Evolutionary conservation across 2,797 vertebrate genomes (phyloP).

Genomic region (Hippopotamyrus pictus): DNA sequence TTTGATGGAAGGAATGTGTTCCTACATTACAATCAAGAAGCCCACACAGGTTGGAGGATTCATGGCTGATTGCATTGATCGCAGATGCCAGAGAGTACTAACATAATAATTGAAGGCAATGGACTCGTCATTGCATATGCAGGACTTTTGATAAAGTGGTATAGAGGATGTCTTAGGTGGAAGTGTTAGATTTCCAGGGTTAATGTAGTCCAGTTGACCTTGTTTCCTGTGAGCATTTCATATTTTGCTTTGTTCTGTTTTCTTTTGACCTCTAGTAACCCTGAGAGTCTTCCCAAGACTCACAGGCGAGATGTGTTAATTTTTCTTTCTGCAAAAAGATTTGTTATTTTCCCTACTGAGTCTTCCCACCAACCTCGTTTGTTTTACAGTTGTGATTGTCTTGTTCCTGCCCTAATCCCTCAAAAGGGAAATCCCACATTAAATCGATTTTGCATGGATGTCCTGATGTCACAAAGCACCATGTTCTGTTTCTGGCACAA

Average conservation of each 20-base stretch:
- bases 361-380: neutral
- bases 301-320: neutral
- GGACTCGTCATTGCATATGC: neutral
- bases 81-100: neutral
- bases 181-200: neutral
- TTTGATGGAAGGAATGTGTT: neutral
- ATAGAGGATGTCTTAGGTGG: neutral
- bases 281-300: neutral
- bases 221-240: constrained; percentile 1
- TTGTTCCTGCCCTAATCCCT: neutral
- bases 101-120: neutral
- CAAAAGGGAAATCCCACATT: neutral
- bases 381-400: neutral
- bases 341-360: neutral
- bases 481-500: neutral
- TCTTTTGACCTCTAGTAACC: neutral
- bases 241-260: neutral
- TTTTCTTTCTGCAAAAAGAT: neutral
- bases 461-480: neutral
- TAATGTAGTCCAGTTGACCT: neutral
- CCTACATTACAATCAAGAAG: neutral
- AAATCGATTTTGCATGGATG: neutral
- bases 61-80: constrained; percentile 4
- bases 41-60: neutral
- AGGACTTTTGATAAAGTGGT: neutral